phyloP scores from a whole-genome alignment of 2,888 invertebrate genomes.

The Keiferia lycopersicella region DNA sequence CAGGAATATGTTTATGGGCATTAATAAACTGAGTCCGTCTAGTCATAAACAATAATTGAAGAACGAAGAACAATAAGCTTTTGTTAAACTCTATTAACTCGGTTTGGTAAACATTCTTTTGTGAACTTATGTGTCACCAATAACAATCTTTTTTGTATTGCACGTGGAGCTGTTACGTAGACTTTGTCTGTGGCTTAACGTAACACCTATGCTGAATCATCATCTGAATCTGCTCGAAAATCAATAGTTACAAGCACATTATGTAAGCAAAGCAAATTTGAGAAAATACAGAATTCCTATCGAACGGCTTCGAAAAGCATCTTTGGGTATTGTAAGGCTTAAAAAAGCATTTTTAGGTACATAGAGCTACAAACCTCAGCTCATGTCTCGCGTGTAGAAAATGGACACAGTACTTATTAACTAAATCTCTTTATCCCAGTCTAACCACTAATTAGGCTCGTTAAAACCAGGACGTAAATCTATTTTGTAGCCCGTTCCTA shows the following conservation, averaged over 20 bases:
- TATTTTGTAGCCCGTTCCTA: not conserved
- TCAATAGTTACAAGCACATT: no score
- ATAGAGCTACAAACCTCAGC: no score
- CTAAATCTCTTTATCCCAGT: not conserved
- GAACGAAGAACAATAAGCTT: constrained; percentile 21
- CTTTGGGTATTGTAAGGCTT: no score
- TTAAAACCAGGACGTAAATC: not conserved
- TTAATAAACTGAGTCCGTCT: constrained; percentile 39
- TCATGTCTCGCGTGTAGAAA: not conserved
- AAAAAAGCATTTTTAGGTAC: no score
- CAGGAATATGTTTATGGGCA: constrained; percentile 44
- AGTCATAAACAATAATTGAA: constrained; percentile 45
- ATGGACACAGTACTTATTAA: not conserved
- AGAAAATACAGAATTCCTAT: no score
- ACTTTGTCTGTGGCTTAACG: no score
- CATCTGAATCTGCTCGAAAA: no score
- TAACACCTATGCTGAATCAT: not conserved
- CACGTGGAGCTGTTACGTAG: not conserved
- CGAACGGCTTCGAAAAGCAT: no score
- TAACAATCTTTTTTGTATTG: not conserved
- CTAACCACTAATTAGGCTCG: constrained; percentile 1
- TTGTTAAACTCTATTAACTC: constrained; percentile 11
- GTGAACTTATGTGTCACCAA: not conserved
- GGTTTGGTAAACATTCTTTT: constrained; percentile 12
- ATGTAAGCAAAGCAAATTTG: no score